Evolutionary conservation across 1,140 invertebrate species (phyloP).

Genomic region (Trichonephila inaurata): DNA sequence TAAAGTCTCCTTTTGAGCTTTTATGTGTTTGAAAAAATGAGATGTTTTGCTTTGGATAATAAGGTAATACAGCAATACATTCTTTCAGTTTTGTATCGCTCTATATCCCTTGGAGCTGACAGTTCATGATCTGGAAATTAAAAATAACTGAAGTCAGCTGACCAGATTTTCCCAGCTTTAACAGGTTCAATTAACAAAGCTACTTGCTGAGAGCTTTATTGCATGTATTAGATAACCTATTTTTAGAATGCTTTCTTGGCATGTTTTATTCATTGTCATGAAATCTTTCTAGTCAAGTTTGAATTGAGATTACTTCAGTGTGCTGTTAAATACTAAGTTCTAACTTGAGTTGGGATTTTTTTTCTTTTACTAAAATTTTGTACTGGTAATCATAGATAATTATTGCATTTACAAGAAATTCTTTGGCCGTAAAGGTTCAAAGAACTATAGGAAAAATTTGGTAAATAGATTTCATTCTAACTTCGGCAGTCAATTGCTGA

Average conservation of each 20-base stretch:
- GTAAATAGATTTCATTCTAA: no score
- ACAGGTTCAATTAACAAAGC: slow-evolving; percentile 71
- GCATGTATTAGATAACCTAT: background rate
- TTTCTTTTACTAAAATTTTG: no score
- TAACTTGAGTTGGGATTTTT: no score
- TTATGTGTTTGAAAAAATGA: background rate
- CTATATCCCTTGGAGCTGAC: slow-evolving; percentile 30
- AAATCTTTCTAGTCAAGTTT: no score
- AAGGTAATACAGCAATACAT: background rate
- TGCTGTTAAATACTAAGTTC: no score
- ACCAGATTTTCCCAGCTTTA: slow-evolving; percentile 39
- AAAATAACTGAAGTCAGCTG: background rate
- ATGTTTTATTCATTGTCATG: background rate
- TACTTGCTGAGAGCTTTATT: slow-evolving; percentile 44
- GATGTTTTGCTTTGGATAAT: slow-evolving; percentile 5
- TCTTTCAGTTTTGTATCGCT: slow-evolving; percentile 62
- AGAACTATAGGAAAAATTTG: no score
- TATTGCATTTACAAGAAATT: no score
- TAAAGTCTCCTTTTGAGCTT: no score
- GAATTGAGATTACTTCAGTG: no score
- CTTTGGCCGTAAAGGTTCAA: no score
- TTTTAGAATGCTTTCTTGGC: background rate
- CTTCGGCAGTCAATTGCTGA: no score
- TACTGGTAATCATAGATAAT: no score
- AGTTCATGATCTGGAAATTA: background rate